These are phyloP conservation scores for Zygogramma bicolorata DNA, from an alignment of 2,888 invertebrate genomes.

Conservation along the genomic window DNA sequence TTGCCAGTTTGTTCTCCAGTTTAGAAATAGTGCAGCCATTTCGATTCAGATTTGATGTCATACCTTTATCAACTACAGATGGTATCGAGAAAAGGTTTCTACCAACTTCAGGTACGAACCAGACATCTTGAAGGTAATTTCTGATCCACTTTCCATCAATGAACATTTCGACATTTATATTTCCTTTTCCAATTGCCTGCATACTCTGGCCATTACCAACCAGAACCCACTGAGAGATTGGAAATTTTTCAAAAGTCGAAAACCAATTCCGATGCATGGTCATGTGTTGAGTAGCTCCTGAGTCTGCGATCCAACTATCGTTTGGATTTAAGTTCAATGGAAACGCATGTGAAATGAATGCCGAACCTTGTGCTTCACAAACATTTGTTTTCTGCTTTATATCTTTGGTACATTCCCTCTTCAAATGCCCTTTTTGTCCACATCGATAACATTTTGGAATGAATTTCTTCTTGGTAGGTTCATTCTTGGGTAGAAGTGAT, in stretches of 20 bases:
- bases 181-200: neutral
- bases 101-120: neutral
- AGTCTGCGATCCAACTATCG: too few relatives aligned
- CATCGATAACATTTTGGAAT: neutral
- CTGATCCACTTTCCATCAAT: neutral
- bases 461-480: neutral
- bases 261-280: neutral
- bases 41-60: neutral
- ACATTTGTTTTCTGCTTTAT: neutral
- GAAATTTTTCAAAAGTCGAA: neutral
- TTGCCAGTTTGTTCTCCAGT: neutral
- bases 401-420: too few relatives aligned
- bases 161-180: neutral
- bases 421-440: neutral
- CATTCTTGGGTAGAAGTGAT: neutral
- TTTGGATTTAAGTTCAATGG: too few relatives aligned
- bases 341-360: too few relatives aligned
- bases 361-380: too few relatives aligned
- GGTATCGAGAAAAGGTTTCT: neutral
- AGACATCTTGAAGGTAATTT: neutral
- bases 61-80: neutral
- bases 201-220: neutral
- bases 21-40: neutral
- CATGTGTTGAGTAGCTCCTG: too few relatives aligned
- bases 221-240: neutral